phyloP scores from a whole-genome alignment of 2,888 invertebrate species.

The Ceratothoa steindachneri region DNA sequence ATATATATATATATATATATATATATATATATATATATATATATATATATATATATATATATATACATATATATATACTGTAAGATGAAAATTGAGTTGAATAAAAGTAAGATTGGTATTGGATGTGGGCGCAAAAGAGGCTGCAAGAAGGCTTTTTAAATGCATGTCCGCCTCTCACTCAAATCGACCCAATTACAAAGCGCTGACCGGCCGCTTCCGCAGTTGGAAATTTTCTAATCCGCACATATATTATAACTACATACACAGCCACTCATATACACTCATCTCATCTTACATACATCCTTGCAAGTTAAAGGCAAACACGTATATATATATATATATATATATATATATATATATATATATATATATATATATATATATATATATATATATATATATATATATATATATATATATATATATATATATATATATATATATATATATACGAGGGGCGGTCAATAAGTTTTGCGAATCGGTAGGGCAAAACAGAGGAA shows the following conservation, averaged over 20 bases:
- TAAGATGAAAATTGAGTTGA: neutral
- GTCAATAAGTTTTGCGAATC: too few species aligned
- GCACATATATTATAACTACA: neutral
- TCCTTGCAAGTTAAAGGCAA: too few species aligned
- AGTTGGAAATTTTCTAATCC: neutral
- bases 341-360: conserved; percentile 12
- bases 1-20: neutral
- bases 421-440: too few species aligned
- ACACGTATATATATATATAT: neutral
- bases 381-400: too few species aligned
- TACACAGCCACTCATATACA: neutral
- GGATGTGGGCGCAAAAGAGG: neutral
- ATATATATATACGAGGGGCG: too few species aligned
- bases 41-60: conserved; percentile 8
- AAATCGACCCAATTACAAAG: conserved; percentile 1
- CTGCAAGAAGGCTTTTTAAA: conserved; percentile 1
- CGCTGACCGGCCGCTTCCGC: neutral
- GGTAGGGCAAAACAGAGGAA: too few species aligned
- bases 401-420: too few species aligned
- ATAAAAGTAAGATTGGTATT: neutral
- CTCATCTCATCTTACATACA: neutral
- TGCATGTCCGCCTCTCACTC: neutral
- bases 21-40: conserved; percentile 11
- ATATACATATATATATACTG: neutral
- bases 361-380: conserved; percentile 10